These are phyloP conservation scores for Sciaenops ocellatus DNA, from an alignment of 2,797 vertebrate genomes.

Conservation along the genomic window DNA sequence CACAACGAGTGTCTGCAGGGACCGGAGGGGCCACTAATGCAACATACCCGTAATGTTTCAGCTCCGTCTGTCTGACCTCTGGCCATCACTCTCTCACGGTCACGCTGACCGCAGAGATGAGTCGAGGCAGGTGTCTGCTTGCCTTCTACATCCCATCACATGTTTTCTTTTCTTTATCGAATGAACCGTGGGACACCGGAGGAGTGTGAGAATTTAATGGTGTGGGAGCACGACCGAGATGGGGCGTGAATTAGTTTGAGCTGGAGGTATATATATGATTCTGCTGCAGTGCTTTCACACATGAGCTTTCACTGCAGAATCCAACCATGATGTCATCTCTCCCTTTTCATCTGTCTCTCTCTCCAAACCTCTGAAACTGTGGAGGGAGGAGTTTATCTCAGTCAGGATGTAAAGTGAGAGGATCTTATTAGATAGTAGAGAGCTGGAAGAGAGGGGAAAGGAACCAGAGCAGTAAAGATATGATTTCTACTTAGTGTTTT, in stretches of 20 bases:
- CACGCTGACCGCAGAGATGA: constrained; percentile 22
- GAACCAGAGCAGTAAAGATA: constrained; percentile 3
- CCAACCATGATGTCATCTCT: constrained; percentile 79
- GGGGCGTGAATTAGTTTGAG: constrained; percentile 58
- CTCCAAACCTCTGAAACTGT: constrained; percentile 46
- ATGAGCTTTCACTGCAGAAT: constrained; percentile 73
- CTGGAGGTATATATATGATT: constrained; percentile 39
- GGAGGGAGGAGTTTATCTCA: constrained; percentile 47
- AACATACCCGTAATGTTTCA: background rate
- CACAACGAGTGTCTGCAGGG: background rate
- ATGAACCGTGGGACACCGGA: constrained; percentile 30
- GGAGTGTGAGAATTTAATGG: constrained; percentile 75
- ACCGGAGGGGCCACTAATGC: constrained; percentile 6
- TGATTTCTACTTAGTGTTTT: constrained; percentile 7
- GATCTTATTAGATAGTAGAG: constrained; percentile 32
- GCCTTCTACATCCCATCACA: constrained; percentile 41
- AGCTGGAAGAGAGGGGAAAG: background rate
- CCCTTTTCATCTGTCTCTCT: constrained; percentile 64
- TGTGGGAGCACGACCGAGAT: constrained; percentile 45
- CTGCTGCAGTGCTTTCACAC: constrained; percentile 74
- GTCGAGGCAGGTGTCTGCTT: constrained; percentile 39
- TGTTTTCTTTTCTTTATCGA: constrained; percentile 23
- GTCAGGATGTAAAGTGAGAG: constrained; percentile 43
- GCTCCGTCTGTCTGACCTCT: constrained; percentile 34
- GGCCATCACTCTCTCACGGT: constrained; percentile 20